A percentile compares a stretch with the other conserved stretches of the same genome.
phyloP scores from a whole-genome alignment of 2,888 invertebrate genomes.

The Meta bourneti region DNA sequence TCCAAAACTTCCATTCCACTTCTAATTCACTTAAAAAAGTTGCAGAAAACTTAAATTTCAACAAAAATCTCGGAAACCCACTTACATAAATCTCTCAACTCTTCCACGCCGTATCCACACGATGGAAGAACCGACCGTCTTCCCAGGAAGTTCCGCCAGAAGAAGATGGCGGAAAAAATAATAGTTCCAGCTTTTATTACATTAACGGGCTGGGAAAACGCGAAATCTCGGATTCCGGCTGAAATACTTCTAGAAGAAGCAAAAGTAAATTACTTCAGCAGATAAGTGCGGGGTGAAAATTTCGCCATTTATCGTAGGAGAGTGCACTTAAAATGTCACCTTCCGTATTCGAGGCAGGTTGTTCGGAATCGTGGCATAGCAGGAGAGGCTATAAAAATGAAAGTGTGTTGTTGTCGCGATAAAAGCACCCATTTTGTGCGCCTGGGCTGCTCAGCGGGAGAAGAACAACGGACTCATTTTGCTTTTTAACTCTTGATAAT shows the following conservation, averaged over 20 bases:
- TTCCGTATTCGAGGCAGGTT: constrained; percentile 37
- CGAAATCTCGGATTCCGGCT: constrained; percentile 30
- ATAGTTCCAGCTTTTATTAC: constrained; percentile 19
- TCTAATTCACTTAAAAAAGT: not conserved
- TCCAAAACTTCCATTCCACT: constrained; percentile 13
- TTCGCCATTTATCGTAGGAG: constrained; percentile 61
- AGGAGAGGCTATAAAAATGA: constrained; percentile 38
- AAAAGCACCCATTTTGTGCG: constrained; percentile 33
- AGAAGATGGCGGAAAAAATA: not conserved
- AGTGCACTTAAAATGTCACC: constrained; percentile 66
- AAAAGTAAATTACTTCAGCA: constrained; percentile 52
- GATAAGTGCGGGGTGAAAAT: constrained; percentile 61
- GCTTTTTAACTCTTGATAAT: constrained; percentile 33
- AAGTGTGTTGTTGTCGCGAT: constrained; percentile 48
- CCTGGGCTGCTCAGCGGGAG: not conserved
- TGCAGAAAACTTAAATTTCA: not conserved
- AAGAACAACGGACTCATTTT: constrained; percentile 3
- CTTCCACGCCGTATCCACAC: not conserved
- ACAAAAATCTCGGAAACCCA: not conserved
- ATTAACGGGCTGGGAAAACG: constrained; percentile 17
- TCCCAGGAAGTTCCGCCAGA: not conserved
- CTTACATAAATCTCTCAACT: not conserved
- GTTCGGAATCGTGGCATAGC: not conserved
- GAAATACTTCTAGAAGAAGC: constrained; percentile 20
- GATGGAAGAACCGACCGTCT: not conserved